Conservation (phyloP, 2,797 vertebrate species). For the Hozukius guyotensis region DNA sequence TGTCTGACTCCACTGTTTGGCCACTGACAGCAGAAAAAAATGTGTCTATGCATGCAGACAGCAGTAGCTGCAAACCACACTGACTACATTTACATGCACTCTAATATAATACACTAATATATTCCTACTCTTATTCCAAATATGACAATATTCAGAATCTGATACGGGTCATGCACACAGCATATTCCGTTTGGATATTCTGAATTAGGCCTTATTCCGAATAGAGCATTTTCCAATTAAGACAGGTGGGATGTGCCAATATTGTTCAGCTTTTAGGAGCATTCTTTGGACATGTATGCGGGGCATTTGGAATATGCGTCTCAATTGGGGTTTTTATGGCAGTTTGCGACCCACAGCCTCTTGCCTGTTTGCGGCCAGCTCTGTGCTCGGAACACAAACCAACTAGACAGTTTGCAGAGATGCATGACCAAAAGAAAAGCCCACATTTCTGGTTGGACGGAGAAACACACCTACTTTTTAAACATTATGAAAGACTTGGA, state of each 20-base stretch:
- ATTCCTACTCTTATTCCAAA: too few relatives aligned
- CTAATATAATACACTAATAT: too few relatives aligned
- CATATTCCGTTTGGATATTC: background rate
- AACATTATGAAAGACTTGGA: background rate
- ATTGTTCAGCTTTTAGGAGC: accelerated
- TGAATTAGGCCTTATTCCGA: too few relatives aligned
- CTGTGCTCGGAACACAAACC: too few relatives aligned
- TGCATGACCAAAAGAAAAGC: background rate
- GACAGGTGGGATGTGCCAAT: too few relatives aligned
- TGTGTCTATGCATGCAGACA: background rate
- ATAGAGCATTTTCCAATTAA: too few relatives aligned
- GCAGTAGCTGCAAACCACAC: background rate
- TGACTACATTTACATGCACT: background rate
- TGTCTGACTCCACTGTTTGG: conserved; percentile 18
- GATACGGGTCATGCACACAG: too few relatives aligned
- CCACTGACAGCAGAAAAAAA: background rate
- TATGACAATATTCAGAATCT: too few relatives aligned
- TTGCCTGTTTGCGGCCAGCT: background rate
- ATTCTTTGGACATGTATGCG: background rate
- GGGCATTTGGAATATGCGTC: background rate
- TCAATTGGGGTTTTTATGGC: too few relatives aligned
- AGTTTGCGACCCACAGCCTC: background rate
- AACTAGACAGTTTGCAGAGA: too few relatives aligned
- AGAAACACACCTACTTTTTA: background rate
- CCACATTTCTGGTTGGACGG: background rate